Evolutionary conservation across 1,140 invertebrate genomes (phyloP), one percentile per base, ranked within the genome.

Genomic region (Drosophila seguyi): DNA sequence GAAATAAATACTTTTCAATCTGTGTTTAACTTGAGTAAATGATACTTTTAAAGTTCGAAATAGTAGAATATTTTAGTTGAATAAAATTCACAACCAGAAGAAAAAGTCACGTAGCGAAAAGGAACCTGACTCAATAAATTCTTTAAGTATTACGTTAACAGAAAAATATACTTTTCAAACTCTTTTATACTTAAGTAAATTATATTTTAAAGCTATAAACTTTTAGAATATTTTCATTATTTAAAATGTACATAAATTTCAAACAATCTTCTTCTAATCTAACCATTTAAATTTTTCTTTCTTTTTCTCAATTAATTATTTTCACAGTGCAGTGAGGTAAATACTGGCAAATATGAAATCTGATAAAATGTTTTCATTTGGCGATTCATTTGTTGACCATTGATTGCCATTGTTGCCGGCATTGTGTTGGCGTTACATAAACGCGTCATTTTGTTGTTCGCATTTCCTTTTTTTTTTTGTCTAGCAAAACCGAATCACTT

Each of bases 341-440:
- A 59, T 18, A 52, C 16, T 29, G n/a, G 42, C 59, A 56, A 56
- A 57, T 57, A 42, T 18, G 42, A 75, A 75, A 74, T 69, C 61
- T 45, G 66, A 66, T 69, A 44, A 72, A 72, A 72, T 71, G 68
- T 58, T 48, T 72, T 58, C 52, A 34, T 72, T 69, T 41, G 36
- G 34, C 68, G 52, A 58, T 36, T 41, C 52, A 58, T 71, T 72
- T 71, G 52, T 58, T 71, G 68, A 58, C 52, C 66, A 72, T 72
- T 72, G 66, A 71, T 72, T 48, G 52, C 68, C 44, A 48, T 72
- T 72, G 65, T 58, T 48, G 68, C 13, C 29, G 8, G 27, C 66
- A 34, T 71, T 68, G 34, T 47, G 67, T 47, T 56, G 25, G 25
- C 41, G 66, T 72, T 72, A 72, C 53, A 72, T 72, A 72, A 66